Evolutionary conservation across 2,113 vertebrate genomes (phyloP), one percentile per base, ranked within the genome.

Genomic region (rabbit (Oryctolagus cuniculus)): DNA sequence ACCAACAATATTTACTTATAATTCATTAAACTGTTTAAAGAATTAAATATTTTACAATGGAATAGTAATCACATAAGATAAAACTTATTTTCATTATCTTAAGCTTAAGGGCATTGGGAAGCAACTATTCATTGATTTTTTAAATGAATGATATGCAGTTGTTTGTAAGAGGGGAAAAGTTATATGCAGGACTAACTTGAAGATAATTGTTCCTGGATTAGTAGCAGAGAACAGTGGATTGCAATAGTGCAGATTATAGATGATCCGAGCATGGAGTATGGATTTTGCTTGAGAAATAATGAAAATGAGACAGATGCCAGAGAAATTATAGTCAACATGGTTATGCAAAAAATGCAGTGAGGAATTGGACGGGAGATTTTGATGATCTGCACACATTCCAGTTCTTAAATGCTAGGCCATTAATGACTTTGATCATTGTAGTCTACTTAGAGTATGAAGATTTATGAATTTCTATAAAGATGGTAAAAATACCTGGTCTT

Each of bases 391-490:
- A 90, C 0, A 87, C 81, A 51, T 73, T 92, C 90, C 10, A 44
- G 19, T 95, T 90, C 77, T 75, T 64, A 93, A 83, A 79, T 93
- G 91, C 22, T 89, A 53, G 86, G 4, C 0, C 58, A 61, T 91
- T 97, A 97, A 73, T 83, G 92, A 38, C 69, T 95, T 95, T 74
- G 74, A 96, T 94, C 36, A 78, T 53, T 94, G 21, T n/a, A 93
- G 69, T 96, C 75, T 95, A 94, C 70, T 94, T 24, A 80, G 79
- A 92, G 4, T 78, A 51, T 90, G 63, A 96, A 97, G 80, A 96
- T 87, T 81, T 94, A 89, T 74, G n/a, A 90, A 73, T 97, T 97
- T 97, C 38, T 95, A 4, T 95, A 49, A 81, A 95, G 70, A 81
- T 83, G 36, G 25, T 92, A 72, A 87, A 96, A 92, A 87, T 36